Evolutionary conservation across 2,888 invertebrate genomes (phyloP).

Genomic region (Cephus pulcher): DNA sequence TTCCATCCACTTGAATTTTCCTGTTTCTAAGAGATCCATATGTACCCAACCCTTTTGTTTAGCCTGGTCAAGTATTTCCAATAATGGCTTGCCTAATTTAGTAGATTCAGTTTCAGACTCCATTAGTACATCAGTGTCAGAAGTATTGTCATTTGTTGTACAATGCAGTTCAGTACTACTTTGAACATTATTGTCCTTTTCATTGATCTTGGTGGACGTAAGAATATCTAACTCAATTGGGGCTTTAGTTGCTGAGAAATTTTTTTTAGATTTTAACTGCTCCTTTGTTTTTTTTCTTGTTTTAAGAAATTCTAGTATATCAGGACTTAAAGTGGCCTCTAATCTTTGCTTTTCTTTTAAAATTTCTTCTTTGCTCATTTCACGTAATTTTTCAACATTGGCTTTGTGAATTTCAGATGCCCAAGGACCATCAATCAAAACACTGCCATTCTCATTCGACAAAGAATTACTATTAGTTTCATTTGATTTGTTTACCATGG

Average conservation of each 20-base stretch:
- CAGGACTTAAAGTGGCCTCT: conserved; percentile 74
- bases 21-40: conserved; percentile 87
- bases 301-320: conserved; percentile 75
- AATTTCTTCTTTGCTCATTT: conserved; percentile 82
- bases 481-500: neutral
- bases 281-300: conserved; percentile 64
- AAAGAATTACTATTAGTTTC: neutral
- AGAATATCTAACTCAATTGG: neutral
- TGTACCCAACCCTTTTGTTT: conserved; percentile 81
- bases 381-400: conserved; percentile 75
- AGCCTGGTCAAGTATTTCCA: conserved; percentile 59
- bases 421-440: conserved; percentile 56
- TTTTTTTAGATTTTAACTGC: conserved; percentile 24
- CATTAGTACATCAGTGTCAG: conserved; percentile 24
- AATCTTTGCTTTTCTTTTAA: conserved; percentile 78
- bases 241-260: neutral
- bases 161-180: neutral
- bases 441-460: conserved; percentile 22
- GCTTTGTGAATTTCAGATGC: conserved; percentile 76
- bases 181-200: neutral
- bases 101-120: conserved; percentile 16
- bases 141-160: neutral
- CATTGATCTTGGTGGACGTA: neutral
- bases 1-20: conserved; percentile 92
- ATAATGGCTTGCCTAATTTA: conserved; percentile 51